A percentile compares a stretch with the other conserved stretches of the same genome.
phyloP scores from a whole-genome alignment of 2,888 invertebrate genomes.

The Bursaphelenchus okinawaensis region DNA sequence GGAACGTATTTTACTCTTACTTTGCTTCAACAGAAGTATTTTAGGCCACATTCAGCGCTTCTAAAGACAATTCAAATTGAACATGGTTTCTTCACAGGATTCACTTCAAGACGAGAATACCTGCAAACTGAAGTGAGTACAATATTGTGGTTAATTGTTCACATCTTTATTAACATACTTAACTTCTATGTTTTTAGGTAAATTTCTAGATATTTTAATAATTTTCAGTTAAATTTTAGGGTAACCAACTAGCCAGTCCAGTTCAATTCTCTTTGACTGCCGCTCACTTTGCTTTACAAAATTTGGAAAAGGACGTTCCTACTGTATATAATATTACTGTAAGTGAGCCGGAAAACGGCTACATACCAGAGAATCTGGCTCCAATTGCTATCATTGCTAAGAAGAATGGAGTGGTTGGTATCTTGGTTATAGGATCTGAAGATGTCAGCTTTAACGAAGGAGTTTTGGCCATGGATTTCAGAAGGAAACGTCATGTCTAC shows the following conservation, averaged over 20 bases:
- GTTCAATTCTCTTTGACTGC: slow-evolving; percentile 14
- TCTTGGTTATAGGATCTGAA: background rate
- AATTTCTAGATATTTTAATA: too few species aligned
- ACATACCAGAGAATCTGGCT: slow-evolving; percentile 41
- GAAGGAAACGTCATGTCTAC: too few species aligned
- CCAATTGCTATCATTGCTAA: slow-evolving; percentile 45
- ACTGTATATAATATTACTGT: slow-evolving; percentile 31
- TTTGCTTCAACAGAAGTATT: too few species aligned
- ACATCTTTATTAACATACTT: too few species aligned
- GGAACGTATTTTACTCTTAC: too few species aligned
- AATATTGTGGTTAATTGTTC: too few species aligned
- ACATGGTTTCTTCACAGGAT: slow-evolving; percentile 51
- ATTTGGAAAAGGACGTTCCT: slow-evolving; percentile 12
- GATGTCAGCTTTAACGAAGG: background rate
- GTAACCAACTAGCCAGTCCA: background rate
- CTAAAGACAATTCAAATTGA: slow-evolving; percentile 43
- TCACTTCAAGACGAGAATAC: slow-evolving; percentile 27
- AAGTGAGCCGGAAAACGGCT: slow-evolving; percentile 33
- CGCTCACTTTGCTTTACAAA: slow-evolving; percentile 27
- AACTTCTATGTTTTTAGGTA: too few species aligned
- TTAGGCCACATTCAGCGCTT: slow-evolving; percentile 27
- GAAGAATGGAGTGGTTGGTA: slow-evolving; percentile 32
- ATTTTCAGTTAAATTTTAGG: background rate
- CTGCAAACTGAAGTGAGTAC: too few species aligned
- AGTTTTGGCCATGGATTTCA: too few species aligned